Base-by-base conservation (phyloP, 2,113 vertebrate genomes). In the Cercocebus atys region DNA sequence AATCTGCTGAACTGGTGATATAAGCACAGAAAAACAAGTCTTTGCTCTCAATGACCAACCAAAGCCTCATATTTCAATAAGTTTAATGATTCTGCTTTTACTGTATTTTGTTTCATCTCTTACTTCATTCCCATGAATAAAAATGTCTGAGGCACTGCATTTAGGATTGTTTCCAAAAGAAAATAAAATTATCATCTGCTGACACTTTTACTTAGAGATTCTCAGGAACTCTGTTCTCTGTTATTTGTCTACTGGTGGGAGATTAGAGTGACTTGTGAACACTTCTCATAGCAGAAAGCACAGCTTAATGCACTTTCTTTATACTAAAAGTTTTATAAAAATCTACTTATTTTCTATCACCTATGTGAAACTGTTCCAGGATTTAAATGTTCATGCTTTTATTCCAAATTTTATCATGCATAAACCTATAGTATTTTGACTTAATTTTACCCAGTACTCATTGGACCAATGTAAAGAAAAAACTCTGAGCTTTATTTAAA, bases 71-170 rank as follows among this genome's bases (percentile, higher is more conserved):
- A 17, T 76, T 91, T 64, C 47, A 20, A 50, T 35, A 76, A 57
- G 8, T 55, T 45, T 45, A 85, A 52, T 61, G 59, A 93, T 59
- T 91, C 55, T 91, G 8, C 25, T 61, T 92, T 94, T n/a, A 88
- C 87, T 73, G 86, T 52, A 90, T 90, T 79, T 91, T 91, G 82
- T 83, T 70, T 92, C 59, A 35, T 40, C 22, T 82, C 14, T 82
- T 70, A 16, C 72, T 93, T 59, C 27, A 90, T 68, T 83, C 45
- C 27, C 52, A 92, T 78, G 55, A 73, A 88, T 30, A 57, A 55
- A 45, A 17, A 85, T 64, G 40, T 22, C 6, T 59, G 20, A 85
- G 80, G 14, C 25, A 89, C 32, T 94, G 59, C 8, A 81, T 25
- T 68, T 59, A 55, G 47, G 8, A 3, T 52, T 88, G 18, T 87